A percentile compares a stretch with the other conserved stretches of the same genome.
These are phyloP conservation scores for Bovichtus variegatus DNA, from an alignment of 2,797 vertebrate species.

Conservation along the genomic window DNA sequence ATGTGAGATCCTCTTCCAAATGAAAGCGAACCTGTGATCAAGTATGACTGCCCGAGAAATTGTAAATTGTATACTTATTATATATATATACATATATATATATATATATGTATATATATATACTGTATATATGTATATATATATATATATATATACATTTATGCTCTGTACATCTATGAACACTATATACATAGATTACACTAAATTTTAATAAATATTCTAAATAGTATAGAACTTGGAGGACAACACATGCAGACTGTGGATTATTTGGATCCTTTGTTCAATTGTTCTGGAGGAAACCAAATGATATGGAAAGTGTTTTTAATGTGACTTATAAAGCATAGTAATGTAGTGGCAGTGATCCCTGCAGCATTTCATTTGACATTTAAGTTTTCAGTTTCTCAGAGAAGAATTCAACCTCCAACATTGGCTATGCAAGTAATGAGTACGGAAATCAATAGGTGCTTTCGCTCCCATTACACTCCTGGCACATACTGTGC, in stretches of 20 bases:
- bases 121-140: too few relatives aligned
- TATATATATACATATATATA: background rate
- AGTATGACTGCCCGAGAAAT: too few relatives aligned
- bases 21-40: too few relatives aligned
- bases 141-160: background rate
- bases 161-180: too few relatives aligned
- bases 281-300: slow-evolving; percentile 1
- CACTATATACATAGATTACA: too few relatives aligned
- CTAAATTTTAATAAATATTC: too few relatives aligned
- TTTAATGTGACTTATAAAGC: background rate
- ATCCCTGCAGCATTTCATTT: slow-evolving; percentile 50
- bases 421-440: slow-evolving; percentile 4
- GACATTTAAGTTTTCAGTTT: slow-evolving; percentile 52
- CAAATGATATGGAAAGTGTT: background rate
- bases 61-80: too few relatives aligned
- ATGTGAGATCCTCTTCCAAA: too few relatives aligned
- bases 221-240: too few relatives aligned
- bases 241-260: too few relatives aligned
- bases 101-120: too few relatives aligned
- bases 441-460: slow-evolving; percentile 54
- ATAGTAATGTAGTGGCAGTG: slow-evolving; percentile 8
- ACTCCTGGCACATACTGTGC: slow-evolving; percentile 21
- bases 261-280: too few relatives aligned
- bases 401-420: slow-evolving; percentile 28
- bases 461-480: slow-evolving; percentile 17